Evolutionary conservation across 2,797 vertebrate genomes (phyloP).

Genomic region (Borostomias antarcticus): DNA sequence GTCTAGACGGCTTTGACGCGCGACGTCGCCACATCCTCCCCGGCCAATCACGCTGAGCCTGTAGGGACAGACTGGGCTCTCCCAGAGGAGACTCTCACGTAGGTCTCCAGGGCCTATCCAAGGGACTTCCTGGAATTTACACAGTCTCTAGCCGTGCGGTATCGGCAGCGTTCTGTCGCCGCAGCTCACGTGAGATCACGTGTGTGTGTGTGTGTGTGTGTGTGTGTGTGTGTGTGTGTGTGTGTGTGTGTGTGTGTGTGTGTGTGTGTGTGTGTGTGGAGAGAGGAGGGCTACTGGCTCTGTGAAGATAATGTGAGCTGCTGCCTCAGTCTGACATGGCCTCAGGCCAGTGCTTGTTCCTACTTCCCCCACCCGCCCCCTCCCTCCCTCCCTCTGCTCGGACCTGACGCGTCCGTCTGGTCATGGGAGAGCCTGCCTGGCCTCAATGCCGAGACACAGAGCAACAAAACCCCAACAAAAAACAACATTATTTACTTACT

Average conservation of each 20-base stretch:
- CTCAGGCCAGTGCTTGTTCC: constrained; percentile 58
- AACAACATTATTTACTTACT: neutral
- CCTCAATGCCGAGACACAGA: constrained; percentile 52
- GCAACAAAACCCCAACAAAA: neutral
- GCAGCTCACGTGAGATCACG: constrained; percentile 54
- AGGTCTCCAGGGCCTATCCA: too few species aligned
- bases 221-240: too few species aligned
- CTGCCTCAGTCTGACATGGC: constrained; percentile 70
- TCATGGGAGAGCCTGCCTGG: too few species aligned
- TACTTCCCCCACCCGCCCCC: constrained; percentile 64
- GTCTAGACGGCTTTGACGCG: too few species aligned
- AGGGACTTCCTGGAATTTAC: neutral
- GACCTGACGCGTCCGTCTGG: constrained; percentile 41
- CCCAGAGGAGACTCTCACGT: too few species aligned
- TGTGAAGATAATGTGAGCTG: constrained; percentile 57
- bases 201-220: too few species aligned
- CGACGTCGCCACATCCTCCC: too few species aligned
- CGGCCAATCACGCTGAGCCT: too few species aligned
- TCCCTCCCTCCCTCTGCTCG: constrained; percentile 40
- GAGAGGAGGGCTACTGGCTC: constrained; percentile 37
- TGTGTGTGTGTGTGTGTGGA: too few species aligned
- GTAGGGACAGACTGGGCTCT: too few species aligned
- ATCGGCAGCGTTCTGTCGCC: constrained; percentile 25
- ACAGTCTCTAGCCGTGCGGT: neutral
- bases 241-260: too few species aligned